Percentiles rank a stretch among this genome's conserved stretches.
Conservation (phyloP, 2,797 vertebrate genomes). For the Enteromius viviparus region DNA sequence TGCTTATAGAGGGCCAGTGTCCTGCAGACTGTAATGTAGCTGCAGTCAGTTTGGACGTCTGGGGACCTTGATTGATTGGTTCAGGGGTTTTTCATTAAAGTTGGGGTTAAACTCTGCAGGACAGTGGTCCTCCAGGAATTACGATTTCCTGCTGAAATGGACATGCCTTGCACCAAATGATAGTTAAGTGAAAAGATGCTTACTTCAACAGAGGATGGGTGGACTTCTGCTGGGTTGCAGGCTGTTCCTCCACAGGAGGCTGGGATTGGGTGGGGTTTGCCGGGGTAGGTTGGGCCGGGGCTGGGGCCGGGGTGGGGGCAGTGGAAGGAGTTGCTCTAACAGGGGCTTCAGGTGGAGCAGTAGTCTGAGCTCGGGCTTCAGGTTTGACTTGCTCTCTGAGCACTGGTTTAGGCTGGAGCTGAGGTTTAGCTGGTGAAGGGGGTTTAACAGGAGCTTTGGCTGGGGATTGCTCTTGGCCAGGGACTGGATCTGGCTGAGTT, state of each 20-base stretch:
- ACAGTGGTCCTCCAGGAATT: not conserved
- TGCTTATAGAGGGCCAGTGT: not conserved
- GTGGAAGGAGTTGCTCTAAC: slow-evolving; percentile 41
- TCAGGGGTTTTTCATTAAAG: not conserved
- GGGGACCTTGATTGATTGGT: not conserved
- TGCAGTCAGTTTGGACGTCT: not conserved
- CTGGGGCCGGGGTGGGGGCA: slow-evolving; percentile 33
- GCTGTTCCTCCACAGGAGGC: slow-evolving; percentile 76
- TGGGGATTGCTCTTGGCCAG: slow-evolving; percentile 68
- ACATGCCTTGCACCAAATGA: not conserved
- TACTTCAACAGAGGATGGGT: slow-evolving; percentile 97
- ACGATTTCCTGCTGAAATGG: not conserved
- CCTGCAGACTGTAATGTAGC: not conserved
- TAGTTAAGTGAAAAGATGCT: slow-evolving; percentile 68
- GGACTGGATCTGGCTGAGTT: slow-evolving; percentile 61
- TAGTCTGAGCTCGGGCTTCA: slow-evolving; percentile 63
- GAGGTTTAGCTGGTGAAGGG: slow-evolving; percentile 57
- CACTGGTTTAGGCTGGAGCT: slow-evolving; percentile 58
- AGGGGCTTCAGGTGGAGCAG: slow-evolving; percentile 42
- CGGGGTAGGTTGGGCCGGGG: slow-evolving; percentile 21
- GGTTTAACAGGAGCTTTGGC: slow-evolving; percentile 64
- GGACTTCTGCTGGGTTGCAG: slow-evolving; percentile 83
- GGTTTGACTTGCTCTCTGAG: slow-evolving; percentile 77
- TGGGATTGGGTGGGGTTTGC: slow-evolving; percentile 58
- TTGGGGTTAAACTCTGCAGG: not conserved